These are phyloP conservation scores for Cyphomyrmex costatus DNA, from an alignment of 1,140 invertebrate genomes.

Conservation along the genomic window DNA sequence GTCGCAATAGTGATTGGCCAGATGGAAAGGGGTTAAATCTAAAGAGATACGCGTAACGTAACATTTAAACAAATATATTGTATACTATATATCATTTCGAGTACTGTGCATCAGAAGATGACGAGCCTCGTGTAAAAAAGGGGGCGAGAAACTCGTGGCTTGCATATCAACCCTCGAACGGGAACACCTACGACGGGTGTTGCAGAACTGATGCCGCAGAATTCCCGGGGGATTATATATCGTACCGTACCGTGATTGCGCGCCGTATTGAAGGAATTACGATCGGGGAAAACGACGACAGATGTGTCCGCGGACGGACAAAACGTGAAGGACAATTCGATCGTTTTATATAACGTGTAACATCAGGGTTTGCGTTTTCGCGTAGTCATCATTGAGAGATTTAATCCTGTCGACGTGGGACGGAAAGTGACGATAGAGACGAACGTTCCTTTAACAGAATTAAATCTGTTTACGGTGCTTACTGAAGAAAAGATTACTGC, in stretches of 20 bases:
- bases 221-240: background rate
- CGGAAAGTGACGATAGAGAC: slow-evolving; percentile 40
- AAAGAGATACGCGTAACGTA: slow-evolving; percentile 47
- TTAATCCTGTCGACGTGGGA: background rate
- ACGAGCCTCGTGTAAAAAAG: slow-evolving; percentile 49
- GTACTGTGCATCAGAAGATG: slow-evolving; percentile 72
- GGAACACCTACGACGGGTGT: slow-evolving; percentile 3
- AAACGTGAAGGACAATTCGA: slow-evolving; percentile 5
- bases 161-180: slow-evolving; percentile 48
- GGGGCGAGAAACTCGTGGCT: slow-evolving; percentile 25
- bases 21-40: slow-evolving; percentile 74
- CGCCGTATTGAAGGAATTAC: background rate
- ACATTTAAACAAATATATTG: slow-evolving; percentile 25
- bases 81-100: slow-evolving; percentile 36
- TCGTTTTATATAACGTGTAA: background rate
- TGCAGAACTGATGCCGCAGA: slow-evolving; percentile 8
- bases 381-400: background rate
- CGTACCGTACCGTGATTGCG: background rate
- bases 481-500: background rate
- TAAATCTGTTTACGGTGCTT: slow-evolving; percentile 18
- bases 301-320: background rate
- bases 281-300: background rate
- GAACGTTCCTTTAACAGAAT: background rate
- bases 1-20: slow-evolving; percentile 38
- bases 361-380: background rate